phyloP scores from a whole-genome alignment of 2,888 invertebrate genomes.

The Blera fallax region DNA sequence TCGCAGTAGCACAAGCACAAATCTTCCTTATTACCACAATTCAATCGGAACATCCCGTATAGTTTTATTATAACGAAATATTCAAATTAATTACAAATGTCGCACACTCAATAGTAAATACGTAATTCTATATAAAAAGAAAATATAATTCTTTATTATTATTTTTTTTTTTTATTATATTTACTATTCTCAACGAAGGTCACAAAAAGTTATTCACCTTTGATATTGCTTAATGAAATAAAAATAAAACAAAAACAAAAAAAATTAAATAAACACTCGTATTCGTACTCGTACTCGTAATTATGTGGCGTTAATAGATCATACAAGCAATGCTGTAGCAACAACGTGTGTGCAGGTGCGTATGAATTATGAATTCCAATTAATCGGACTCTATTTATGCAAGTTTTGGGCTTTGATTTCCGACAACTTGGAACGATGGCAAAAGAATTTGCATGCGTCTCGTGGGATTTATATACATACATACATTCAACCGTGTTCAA shows the following conservation, averaged over 20 bases:
- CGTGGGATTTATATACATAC: no score
- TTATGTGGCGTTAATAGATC: conserved; percentile 38
- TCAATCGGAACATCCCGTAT: not conserved
- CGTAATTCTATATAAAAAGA: conserved; percentile 18
- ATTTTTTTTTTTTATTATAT: not conserved
- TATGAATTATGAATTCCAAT: conserved; percentile 39
- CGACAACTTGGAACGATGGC: conserved; percentile 32
- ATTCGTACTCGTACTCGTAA: conserved; percentile 4
- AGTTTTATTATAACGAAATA: conserved; percentile 8
- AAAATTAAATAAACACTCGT: conserved; percentile 17
- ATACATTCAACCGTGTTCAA: conserved; percentile 1
- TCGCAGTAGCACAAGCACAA: not conserved
- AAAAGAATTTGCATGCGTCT: conserved; percentile 41
- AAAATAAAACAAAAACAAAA: not conserved
- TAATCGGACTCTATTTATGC: not conserved
- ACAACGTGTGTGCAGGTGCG: not conserved
- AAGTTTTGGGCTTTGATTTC: conserved; percentile 43
- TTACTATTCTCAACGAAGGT: conserved; percentile 41
- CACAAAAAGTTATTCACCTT: conserved; percentile 63
- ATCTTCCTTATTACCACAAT: conserved; percentile 48
- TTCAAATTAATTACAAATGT: conserved; percentile 12
- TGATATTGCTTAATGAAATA: conserved; percentile 33
- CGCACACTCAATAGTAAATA: not conserved
- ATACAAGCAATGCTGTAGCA: not conserved
- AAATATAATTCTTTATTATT: not conserved